Evolutionary conservation across 2,888 invertebrate genomes (phyloP).

Genomic region (Agrochola litura): DNA sequence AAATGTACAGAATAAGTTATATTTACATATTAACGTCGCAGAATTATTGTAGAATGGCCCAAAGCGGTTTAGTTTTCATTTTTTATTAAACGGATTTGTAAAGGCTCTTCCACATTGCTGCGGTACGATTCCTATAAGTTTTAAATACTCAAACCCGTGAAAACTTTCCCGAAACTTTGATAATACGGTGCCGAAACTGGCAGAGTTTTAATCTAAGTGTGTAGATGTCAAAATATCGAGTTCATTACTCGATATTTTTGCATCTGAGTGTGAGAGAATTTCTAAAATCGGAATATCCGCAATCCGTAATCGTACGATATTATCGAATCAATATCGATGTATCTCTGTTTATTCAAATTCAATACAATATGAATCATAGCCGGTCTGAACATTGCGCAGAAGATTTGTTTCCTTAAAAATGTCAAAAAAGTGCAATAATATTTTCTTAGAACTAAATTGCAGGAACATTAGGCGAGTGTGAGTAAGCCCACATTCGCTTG

Average conservation of each 20-base stretch:
- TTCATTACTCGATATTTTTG: background rate
- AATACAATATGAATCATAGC: background rate
- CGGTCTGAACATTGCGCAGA: background rate
- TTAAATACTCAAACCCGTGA: background rate
- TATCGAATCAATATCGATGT: background rate
- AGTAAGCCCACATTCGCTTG: too few relatives aligned
- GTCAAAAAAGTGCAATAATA: background rate
- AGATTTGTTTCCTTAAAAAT: too few relatives aligned
- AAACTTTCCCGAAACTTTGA: background rate
- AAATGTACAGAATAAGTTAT: constrained; percentile 11
- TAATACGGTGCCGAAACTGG: background rate
- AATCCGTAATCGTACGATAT: background rate
- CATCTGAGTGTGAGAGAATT: background rate
- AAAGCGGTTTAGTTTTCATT: constrained; percentile 18
- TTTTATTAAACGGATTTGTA: constrained; percentile 1
- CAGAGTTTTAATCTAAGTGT: background rate
- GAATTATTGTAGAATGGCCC: constrained; percentile 44
- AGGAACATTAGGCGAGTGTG: background rate
- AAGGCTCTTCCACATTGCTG: background rate
- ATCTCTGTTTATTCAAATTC: background rate
- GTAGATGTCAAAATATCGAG: too few relatives aligned
- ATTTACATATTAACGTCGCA: constrained; percentile 11
- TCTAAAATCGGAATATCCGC: background rate
- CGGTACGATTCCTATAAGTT: too few relatives aligned
- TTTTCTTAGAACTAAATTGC: background rate